Evolutionary conservation across 2,113 vertebrate genomes (phyloP), one percentile per base, ranked within the genome.

Genomic region (Phrynosoma platyrhinos): DNA sequence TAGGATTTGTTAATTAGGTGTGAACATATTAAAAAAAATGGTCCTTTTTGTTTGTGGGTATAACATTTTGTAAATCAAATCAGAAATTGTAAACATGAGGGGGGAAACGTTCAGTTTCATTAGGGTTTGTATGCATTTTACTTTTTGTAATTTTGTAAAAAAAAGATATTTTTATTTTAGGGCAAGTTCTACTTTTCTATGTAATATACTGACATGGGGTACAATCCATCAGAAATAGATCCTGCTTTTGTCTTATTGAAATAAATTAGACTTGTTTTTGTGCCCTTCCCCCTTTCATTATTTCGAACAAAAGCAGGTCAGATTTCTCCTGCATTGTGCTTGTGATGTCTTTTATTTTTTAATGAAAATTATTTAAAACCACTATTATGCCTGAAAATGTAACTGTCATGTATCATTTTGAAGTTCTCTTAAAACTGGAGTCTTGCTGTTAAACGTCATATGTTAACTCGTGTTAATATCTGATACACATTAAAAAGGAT

Each of bases 81-180:
- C 93, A 93, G 1, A 0, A 74, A 77, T 74, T 94, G 89, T 92
- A 89, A 68, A 88, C 78, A 68, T 18, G 20, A 9, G 18, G 23
- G 5, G 20, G 7, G 3, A 78, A n/a, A 20, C 64, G 66, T 71
- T 58, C 25, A 21, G 9, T 69, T 25, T 95, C 91, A 93, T 94
- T 94, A 91, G 84, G 89, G 88, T 94, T 94, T 94, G 87, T 96
- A 95, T 88, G 89, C 32, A 1, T 95, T 96, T 97, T 95, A 94
- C 95, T 95, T 96, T 83, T 96, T 95, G 77, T 96, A 96, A 92
- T 89, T 96, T 96, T 95, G 71, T 83, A 87, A 71, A 64, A 94
- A 85, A 93, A 95, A 93, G 91, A 94, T 95, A 93, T 91, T 94
- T 95, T 97, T 92, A 94, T 96, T 96, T 96, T 95, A 95, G 83